Evolutionary conservation across 2,888 invertebrate genomes (phyloP).

Genomic region (Drosophila bunnanda): DNA sequence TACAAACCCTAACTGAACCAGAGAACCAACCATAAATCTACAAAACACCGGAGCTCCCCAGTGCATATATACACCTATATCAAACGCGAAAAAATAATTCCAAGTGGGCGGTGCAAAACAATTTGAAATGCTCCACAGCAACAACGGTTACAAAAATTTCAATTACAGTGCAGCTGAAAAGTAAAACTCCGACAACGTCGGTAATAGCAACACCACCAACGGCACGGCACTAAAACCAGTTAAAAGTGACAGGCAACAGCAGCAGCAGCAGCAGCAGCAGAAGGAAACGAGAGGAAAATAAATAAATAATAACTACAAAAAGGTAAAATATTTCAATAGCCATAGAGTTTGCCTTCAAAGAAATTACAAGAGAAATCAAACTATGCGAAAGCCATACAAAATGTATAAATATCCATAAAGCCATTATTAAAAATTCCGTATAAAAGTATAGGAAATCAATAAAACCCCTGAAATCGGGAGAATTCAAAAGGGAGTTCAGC

Average conservation of each 20-base stretch:
- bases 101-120: constrained; percentile 63
- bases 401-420: constrained; percentile 17
- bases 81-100: constrained; percentile 30
- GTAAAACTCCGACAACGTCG: constrained; percentile 49
- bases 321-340: constrained; percentile 53
- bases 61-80: constrained; percentile 21
- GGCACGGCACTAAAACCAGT: constrained; percentile 62
- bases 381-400: constrained; percentile 14
- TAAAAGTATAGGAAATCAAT: constrained; percentile 21
- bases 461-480: constrained; percentile 41
- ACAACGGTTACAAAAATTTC: constrained; percentile 60
- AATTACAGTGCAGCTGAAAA: constrained; percentile 74
- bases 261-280: constrained; percentile 40
- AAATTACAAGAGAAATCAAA: constrained; percentile 23
- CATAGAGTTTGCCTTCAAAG: constrained; percentile 14
- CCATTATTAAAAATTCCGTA: constrained; percentile 15
- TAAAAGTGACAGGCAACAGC: constrained; percentile 69
- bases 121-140: constrained; percentile 51
- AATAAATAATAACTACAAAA: constrained; percentile 42
- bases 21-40: constrained; percentile 28
- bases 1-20: constrained; percentile 32
- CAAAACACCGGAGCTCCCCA: constrained; percentile 20
- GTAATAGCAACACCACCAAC: constrained; percentile 44
- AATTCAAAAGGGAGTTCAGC: constrained; percentile 45
- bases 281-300: constrained; percentile 31